These are phyloP conservation scores for Perizoma affinitatum DNA, from an alignment of 2,888 invertebrate genomes.

Conservation along the genomic window DNA sequence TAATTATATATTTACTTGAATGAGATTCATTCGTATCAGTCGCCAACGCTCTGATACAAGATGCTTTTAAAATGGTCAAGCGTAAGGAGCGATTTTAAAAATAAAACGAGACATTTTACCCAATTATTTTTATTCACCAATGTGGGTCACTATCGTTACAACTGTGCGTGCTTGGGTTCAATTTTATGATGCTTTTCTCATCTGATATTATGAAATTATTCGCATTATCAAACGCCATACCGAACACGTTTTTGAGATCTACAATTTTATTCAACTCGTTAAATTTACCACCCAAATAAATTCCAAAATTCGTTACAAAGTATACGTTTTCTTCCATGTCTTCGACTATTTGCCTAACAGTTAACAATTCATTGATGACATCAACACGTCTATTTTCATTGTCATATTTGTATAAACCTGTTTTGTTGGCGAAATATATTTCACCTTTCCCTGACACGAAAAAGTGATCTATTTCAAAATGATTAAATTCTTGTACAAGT, in stretches of 20 bases:
- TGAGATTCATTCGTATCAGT: no score
- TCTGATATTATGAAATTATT: slow-evolving; percentile 64
- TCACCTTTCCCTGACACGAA: slow-evolving; percentile 47
- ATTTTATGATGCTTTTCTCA: slow-evolving; percentile 54
- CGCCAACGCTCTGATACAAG: no score
- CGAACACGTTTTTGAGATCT: slow-evolving; percentile 54
- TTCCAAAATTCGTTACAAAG: slow-evolving; percentile 60
- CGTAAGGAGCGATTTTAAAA: no score
- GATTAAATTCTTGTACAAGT: slow-evolving; percentile 58
- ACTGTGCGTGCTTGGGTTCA: slow-evolving; percentile 48
- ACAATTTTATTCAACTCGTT: slow-evolving; percentile 52
- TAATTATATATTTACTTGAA: no score
- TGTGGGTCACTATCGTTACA: slow-evolving; percentile 37
- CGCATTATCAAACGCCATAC: slow-evolving; percentile 63
- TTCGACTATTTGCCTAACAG: slow-evolving; percentile 63
- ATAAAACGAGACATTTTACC: no score
- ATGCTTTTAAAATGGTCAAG: no score
- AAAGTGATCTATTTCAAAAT: slow-evolving; percentile 63
- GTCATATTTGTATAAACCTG: slow-evolving; percentile 59
- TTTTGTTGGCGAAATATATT: slow-evolving; percentile 63
- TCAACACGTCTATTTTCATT: slow-evolving; percentile 39
- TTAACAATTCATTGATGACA: slow-evolving; percentile 51
- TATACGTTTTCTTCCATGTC: slow-evolving; percentile 60
- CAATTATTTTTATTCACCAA: no score
- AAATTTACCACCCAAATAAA: slow-evolving; percentile 43